These are phyloP conservation scores for Laothoe populi DNA, from an alignment of 2,888 invertebrate species.

Conservation along the genomic window DNA sequence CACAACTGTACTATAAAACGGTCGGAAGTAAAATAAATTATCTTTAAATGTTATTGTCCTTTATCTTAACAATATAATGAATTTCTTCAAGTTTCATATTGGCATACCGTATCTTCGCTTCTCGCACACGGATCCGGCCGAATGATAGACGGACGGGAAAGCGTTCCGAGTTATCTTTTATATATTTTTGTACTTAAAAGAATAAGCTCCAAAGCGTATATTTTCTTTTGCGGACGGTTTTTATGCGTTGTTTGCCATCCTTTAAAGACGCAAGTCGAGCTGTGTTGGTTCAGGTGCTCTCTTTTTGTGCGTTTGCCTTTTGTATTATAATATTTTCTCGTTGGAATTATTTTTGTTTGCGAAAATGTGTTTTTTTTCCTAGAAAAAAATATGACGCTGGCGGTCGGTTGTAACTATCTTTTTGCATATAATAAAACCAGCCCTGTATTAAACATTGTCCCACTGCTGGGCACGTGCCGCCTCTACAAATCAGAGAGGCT, in stretches of 20 bases:
- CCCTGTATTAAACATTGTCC: too few species aligned
- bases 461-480: too few species aligned
- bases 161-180: slow-evolving; percentile 33
- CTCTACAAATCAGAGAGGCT: too few species aligned
- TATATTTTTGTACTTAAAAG: slow-evolving; percentile 38
- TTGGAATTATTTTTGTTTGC: background rate
- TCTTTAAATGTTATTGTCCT: too few species aligned
- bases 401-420: too few species aligned
- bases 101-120: background rate
- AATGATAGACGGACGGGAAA: slow-evolving; percentile 41
- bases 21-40: too few species aligned
- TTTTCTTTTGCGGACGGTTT: slow-evolving; percentile 7
- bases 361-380: slow-evolving; percentile 9
- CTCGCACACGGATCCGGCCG: background rate
- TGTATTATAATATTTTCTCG: slow-evolving; percentile 7
- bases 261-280: slow-evolving; percentile 7
- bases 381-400: background rate
- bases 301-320: slow-evolving; percentile 7
- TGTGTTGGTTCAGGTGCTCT: slow-evolving; percentile 20
- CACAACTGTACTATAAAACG: too few species aligned
- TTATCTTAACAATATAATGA: background rate
- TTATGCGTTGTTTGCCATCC: slow-evolving; percentile 8
- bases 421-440: too few species aligned
- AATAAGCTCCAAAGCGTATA: slow-evolving; percentile 23
- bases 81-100: background rate